Conservation (phyloP, 2,113 vertebrate genomes). For the Antechinus stuartii region DNA sequence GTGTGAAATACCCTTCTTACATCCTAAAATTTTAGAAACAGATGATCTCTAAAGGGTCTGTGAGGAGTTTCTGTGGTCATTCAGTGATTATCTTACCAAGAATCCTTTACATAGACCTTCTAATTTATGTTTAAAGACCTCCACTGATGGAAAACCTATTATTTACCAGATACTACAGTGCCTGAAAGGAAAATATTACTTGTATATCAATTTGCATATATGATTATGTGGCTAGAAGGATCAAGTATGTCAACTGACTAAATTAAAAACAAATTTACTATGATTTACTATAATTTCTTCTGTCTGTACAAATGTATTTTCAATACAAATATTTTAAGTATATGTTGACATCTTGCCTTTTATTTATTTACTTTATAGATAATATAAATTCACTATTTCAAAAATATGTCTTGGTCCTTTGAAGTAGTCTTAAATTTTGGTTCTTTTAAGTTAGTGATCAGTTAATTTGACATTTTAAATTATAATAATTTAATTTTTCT, state of each 20-base stretch:
- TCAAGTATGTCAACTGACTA: not conserved
- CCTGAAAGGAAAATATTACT: not conserved
- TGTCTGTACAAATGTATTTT: not conserved
- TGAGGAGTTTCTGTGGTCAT: not conserved
- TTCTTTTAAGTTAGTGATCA: not conserved
- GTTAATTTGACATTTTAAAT: not conserved
- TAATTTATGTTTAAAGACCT: not conserved
- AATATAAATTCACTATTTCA: not conserved
- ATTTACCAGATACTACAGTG: not conserved
- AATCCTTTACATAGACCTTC: not conserved
- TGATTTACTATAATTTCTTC: not conserved
- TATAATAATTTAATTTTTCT: not conserved
- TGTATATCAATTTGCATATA: not conserved
- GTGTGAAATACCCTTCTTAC: not conserved
- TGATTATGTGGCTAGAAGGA: not conserved
- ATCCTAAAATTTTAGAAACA: not conserved
- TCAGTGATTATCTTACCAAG: not conserved
- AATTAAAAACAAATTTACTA: not conserved
- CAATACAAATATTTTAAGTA: not conserved
- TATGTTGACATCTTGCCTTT: not conserved
- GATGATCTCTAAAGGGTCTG: not conserved
- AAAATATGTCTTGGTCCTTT: not conserved
- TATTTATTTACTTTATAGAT: not conserved
- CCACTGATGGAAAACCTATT: not conserved
- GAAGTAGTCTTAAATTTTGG: not conserved